These are phyloP conservation scores for Pao palembangensis DNA, from an alignment of 2,113 vertebrate genomes.

Conservation along the genomic window DNA sequence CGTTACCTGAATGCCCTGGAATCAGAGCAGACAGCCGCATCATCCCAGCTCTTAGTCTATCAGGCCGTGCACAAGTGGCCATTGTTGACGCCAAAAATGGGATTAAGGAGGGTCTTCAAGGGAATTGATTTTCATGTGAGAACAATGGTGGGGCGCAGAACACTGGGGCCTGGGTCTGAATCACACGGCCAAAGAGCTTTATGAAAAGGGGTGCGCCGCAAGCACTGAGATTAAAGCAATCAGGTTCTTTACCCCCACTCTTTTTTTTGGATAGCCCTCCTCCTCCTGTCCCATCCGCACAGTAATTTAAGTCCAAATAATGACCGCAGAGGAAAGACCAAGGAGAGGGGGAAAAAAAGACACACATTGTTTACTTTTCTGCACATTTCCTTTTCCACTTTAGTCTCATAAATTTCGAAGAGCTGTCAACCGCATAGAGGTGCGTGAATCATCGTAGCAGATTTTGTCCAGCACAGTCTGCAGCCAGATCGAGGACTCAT, in stretches of 20 bases:
- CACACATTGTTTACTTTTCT: conserved; percentile 69
- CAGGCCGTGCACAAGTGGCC: conserved; percentile 96
- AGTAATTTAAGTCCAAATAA: conserved; percentile 64
- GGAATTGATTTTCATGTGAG: conserved; percentile 99
- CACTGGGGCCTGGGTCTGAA: conserved; percentile 81
- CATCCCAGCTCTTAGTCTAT: conserved; percentile 96
- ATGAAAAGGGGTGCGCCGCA: conserved; percentile 87
- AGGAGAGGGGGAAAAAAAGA: conserved; percentile 41
- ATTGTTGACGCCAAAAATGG: conserved; percentile 98
- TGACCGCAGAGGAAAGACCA: conserved; percentile 54
- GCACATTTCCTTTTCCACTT: conserved; percentile 59
- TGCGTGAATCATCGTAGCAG: conserved; percentile 35
- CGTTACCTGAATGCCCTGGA: conserved; percentile 96
- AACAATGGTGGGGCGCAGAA: conserved; percentile 86
- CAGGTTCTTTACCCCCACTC: conserved; percentile 80
- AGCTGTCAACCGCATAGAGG: conserved; percentile 40
- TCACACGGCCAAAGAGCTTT: conserved; percentile 91
- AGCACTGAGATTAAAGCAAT: conserved; percentile 92
- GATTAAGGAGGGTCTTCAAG: conserved; percentile 99
- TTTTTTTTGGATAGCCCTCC: conserved; percentile 52
- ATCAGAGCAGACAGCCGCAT: conserved; percentile 99
- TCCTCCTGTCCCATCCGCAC: conserved; percentile 46
- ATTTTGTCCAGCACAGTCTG: conserved; percentile 34
- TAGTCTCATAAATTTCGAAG: conserved; percentile 52
- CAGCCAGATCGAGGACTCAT: conserved; percentile 53